These are phyloP conservation scores for Picus viridis DNA, from an alignment of 2,797 vertebrate genomes.

Conservation along the genomic window DNA sequence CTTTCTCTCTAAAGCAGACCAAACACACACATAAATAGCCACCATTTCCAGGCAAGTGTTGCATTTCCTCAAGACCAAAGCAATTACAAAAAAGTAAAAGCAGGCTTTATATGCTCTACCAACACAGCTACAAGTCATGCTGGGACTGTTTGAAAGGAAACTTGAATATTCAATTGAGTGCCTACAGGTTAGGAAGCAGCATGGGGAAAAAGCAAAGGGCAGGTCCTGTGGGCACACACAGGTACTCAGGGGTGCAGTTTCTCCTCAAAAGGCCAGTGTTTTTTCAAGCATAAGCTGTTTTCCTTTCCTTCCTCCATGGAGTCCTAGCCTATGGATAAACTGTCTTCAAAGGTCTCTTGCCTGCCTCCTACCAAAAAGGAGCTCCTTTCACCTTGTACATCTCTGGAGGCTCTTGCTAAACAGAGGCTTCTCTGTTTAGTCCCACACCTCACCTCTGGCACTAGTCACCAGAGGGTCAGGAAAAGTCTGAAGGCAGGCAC, in stretches of 20 bases:
- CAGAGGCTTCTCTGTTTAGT: background rate
- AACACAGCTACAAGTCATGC: background rate
- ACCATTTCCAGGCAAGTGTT: background rate
- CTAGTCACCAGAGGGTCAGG: background rate
- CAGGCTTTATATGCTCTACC: background rate
- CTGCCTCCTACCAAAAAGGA: background rate
- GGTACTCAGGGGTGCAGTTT: background rate
- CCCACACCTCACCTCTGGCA: accelerated
- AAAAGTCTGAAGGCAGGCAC: constrained; percentile 9
- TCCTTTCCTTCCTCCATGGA: background rate
- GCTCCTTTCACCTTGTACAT: background rate
- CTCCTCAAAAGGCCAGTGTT: background rate
- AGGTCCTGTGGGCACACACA: accelerated
- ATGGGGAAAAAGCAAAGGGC: background rate
- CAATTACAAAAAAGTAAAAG: background rate
- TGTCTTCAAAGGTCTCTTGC: background rate
- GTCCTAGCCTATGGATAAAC: accelerated
- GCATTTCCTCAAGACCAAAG: background rate
- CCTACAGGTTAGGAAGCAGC: background rate
- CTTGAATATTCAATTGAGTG: background rate
- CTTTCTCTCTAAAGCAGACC: background rate
- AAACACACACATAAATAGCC: background rate
- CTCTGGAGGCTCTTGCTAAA: background rate
- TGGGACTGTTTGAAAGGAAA: background rate
- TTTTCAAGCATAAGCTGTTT: background rate